phyloP scores from a whole-genome alignment of 2,888 invertebrate genomes.

The Rambutsinella grinnellia region DNA sequence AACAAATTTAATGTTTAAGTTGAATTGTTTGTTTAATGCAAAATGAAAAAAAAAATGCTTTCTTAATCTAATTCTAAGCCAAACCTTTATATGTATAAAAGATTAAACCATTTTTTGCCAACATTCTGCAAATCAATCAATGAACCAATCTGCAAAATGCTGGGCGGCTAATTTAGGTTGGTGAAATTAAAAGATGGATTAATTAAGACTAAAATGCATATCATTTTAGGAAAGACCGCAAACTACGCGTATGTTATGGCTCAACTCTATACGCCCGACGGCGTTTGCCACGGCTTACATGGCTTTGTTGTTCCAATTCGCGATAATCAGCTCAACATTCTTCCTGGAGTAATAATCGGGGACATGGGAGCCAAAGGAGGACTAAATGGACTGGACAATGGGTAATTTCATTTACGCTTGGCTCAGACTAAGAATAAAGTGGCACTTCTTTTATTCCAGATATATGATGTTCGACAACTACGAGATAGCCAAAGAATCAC shows the following conservation, averaged over 20 bases:
- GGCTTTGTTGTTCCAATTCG: conserved; percentile 90
- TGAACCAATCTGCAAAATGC: conserved; percentile 79
- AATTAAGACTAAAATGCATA: not conserved
- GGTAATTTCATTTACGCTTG: conserved; percentile 12
- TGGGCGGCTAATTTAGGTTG: conserved; percentile 92
- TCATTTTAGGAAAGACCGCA: conserved; percentile 77
- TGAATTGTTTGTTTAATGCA: too few species aligned
- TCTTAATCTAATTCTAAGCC: too few species aligned
- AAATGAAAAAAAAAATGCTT: too few species aligned
- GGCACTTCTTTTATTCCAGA: conserved; percentile 10
- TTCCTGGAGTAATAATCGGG: conserved; percentile 84
- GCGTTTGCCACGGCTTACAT: conserved; percentile 86
- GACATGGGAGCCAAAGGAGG: conserved; percentile 95
- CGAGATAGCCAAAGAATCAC: conserved; percentile 85
- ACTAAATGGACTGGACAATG: conserved; percentile 79
- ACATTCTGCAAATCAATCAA: too few species aligned
- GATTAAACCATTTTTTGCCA: too few species aligned
- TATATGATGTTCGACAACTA: conserved; percentile 86
- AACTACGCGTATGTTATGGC: conserved; percentile 92
- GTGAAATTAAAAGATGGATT: not conserved
- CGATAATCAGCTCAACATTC: conserved; percentile 79
- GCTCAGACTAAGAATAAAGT: not conserved
- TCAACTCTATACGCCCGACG: conserved; percentile 85
- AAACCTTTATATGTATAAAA: too few species aligned
- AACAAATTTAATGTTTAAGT: too few species aligned